Conservation (phyloP, 2,113 vertebrate genomes). For the Aptenodytes patagonicus region DNA sequence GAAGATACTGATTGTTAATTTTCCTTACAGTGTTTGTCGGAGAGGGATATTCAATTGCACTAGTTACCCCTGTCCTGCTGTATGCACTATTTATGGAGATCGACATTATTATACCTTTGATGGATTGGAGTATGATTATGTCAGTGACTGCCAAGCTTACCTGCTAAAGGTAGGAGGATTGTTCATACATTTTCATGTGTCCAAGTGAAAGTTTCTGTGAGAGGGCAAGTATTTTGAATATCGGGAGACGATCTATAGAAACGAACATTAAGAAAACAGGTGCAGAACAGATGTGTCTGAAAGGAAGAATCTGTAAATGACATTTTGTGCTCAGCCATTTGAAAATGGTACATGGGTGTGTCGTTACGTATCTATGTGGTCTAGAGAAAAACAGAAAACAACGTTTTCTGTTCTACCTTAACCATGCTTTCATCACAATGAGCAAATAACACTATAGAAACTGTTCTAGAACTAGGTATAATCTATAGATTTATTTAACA, state of each 20-base stretch:
- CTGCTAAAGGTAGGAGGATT: slow-evolving; percentile 82
- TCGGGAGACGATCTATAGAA: not conserved
- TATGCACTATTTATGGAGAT: slow-evolving; percentile 94
- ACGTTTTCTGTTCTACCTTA: not conserved
- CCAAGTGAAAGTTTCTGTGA: not conserved
- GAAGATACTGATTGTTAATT: not conserved
- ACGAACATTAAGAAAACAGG: not conserved
- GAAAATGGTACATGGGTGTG: not conserved
- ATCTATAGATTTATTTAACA: not conserved
- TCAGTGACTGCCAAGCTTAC: slow-evolving; percentile 94
- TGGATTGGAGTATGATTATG: slow-evolving; percentile 93
- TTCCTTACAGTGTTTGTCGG: slow-evolving; percentile 84
- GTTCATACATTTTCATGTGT: not conserved
- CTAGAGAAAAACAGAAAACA: not conserved
- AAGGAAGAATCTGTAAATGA: not conserved
- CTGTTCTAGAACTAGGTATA: not conserved
- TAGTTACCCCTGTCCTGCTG: slow-evolving; percentile 90
- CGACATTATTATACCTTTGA: slow-evolving; percentile 96
- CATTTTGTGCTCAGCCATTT: not conserved
- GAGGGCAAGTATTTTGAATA: not conserved
- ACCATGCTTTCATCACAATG: not conserved
- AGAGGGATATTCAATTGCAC: slow-evolving; percentile 94
- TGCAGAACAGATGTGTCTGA: not conserved
- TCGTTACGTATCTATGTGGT: not conserved
- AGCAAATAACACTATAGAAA: not conserved